Evolutionary conservation across 1,140 invertebrate genomes (phyloP).

Genomic region (Pogonomyrmex californicus): DNA sequence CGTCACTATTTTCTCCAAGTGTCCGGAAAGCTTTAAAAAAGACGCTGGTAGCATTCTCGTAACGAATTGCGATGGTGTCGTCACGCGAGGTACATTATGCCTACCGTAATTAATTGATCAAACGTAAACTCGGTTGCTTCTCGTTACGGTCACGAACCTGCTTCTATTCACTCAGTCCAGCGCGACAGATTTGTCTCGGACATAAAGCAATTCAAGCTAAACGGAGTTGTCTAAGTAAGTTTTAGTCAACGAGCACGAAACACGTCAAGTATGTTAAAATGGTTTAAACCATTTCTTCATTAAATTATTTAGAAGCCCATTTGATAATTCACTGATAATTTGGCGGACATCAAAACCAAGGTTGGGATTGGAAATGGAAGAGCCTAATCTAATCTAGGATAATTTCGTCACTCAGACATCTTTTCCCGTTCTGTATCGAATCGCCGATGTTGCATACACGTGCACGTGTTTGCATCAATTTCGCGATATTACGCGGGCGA

Average conservation of each 20-base stretch:
- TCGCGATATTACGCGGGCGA: slow-evolving; percentile 28
- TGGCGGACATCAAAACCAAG: background rate
- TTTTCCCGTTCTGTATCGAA: slow-evolving; percentile 2
- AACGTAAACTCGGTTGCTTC: slow-evolving; percentile 57
- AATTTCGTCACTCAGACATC: background rate
- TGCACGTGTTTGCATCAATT: background rate
- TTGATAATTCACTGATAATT: background rate
- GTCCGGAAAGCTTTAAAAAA: background rate
- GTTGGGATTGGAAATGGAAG: too few species aligned
- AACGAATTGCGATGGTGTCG: slow-evolving; percentile 18
- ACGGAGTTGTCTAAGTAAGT: slow-evolving; percentile 11
- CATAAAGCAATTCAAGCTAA: slow-evolving; percentile 36
- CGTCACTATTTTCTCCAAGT: background rate
- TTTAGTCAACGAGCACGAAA: background rate
- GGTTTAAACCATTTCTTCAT: background rate
- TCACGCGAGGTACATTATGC: slow-evolving; percentile 58
- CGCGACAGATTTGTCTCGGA: slow-evolving; percentile 44
- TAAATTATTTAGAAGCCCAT: background rate
- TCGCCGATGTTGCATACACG: background rate
- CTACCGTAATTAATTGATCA: slow-evolving; percentile 60
- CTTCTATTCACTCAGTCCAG: slow-evolving; percentile 29
- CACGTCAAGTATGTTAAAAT: background rate
- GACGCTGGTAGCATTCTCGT: background rate
- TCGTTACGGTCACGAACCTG: slow-evolving; percentile 53
- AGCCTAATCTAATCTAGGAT: background rate